Evolutionary conservation across 1,140 invertebrate species (phyloP).

Genomic region (Armadillidium nasatum): DNA sequence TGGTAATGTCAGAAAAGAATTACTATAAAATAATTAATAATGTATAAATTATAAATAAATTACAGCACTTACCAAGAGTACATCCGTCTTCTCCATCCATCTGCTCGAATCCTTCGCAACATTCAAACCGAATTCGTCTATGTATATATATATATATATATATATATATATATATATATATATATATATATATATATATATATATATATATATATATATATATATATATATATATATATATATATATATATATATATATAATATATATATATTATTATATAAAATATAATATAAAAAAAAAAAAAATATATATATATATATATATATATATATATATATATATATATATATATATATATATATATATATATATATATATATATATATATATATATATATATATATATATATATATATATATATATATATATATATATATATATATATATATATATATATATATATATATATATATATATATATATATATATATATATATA

Average conservation of each 20-base stretch:
- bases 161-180: background rate
- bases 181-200: conserved; percentile 23
- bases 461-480: no score
- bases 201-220: conserved; percentile 21
- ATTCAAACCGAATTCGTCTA: conserved; percentile 55
- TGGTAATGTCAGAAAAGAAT: no score
- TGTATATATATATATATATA: background rate
- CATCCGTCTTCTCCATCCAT: conserved; percentile 51
- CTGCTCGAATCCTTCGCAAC: conserved; percentile 55
- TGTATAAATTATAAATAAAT: background rate
- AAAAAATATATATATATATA: background rate
- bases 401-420: no score
- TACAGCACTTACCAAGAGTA: conserved; percentile 50
- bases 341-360: no score
- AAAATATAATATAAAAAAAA: no score
- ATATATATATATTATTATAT: background rate
- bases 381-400: no score
- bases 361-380: no score
- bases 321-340: no score
- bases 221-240: background rate
- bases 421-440: background rate
- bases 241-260: conserved; percentile 2
- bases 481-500: conserved; percentile 8
- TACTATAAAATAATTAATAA: background rate
- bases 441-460: no score